Base-by-base conservation (phyloP, 2,113 vertebrate species). In the Xenus cinereus region DNA sequence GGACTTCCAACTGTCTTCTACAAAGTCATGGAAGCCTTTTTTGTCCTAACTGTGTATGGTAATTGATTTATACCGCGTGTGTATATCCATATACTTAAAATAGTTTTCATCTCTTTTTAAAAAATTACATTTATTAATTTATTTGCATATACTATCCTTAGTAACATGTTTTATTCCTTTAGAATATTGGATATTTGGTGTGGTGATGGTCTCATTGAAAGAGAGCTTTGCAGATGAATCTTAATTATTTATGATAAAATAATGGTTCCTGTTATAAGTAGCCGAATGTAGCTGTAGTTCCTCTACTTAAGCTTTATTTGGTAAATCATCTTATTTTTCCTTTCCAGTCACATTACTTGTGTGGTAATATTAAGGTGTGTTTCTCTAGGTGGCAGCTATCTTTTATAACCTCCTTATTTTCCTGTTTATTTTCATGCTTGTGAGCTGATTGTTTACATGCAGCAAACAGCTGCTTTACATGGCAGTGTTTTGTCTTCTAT, bases 91-190 rank as follows among this genome's bases (percentile, higher is more conserved):
- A 30, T 62, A 50, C 6, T 53, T 59, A n/a, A 64, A 41, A 66
- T 73, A 35, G 14, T 57, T 77, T 41, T 37, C 1, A 26, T 57
- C 0, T 60, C 2, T 22, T 64, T 33, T 26, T 1, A 1, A 48
- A 43, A 66, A 46, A 21, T 5, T 27, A 21, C 21, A 32, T 67
- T 14, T 30, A 27, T 48, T 62, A 30, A 17, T 62, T 62, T 67
- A 9, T 64, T 30, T 82, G 50, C 48, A 24, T 35, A 74, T 57
- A 7, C 18, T 78, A 11, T 46, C 3, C 14, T 43, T 82, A 59
- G 33, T 41, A 66, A 5, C 14, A 17, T 28, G 12, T 64, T 56
- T 75, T 56, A 12, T 51, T 67, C 19, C 14, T 59, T 80, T 46
- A 60, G 16, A 59, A 59, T 68, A 69, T 2, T 51, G 27, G 12